phyloP scores from a whole-genome alignment of 2,797 vertebrate genomes.

The Argentina silus region DNA sequence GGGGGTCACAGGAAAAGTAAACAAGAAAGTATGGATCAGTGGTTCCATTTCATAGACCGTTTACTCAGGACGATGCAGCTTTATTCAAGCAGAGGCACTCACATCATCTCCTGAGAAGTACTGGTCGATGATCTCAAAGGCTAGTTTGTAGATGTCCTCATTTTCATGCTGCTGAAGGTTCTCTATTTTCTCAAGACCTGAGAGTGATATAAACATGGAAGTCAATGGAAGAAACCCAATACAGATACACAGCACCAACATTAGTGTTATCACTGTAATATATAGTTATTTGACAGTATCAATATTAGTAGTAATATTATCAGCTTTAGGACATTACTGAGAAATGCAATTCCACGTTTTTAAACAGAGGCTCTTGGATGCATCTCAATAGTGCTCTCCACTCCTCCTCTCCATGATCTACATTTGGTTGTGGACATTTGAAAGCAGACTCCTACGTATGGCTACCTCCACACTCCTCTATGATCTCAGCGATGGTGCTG shows the following conservation, averaged over 20 bases:
- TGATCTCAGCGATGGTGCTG: conserved; percentile 91
- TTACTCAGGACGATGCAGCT: too few relatives aligned
- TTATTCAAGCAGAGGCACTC: conserved; percentile 67
- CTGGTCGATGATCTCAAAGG: conserved; percentile 92
- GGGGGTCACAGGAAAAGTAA: conserved; percentile 26
- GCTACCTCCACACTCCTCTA: conserved; percentile 89
- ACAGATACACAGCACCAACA: neutral
- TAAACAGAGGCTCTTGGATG: too few relatives aligned
- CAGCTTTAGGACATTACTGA: too few relatives aligned
- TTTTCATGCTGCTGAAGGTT: conserved; percentile 91
- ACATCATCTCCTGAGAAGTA: conserved; percentile 93
- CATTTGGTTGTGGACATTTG: too few relatives aligned
- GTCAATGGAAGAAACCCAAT: neutral
- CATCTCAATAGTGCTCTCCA: too few relatives aligned
- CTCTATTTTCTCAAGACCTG: conserved; percentile 89
- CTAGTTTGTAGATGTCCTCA: conserved; percentile 92
- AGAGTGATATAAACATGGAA: neutral
- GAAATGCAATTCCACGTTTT: too few relatives aligned
- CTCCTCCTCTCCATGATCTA: too few relatives aligned
- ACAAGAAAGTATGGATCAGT: neutral
- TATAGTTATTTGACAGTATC: too few relatives aligned
- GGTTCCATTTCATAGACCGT: neutral
- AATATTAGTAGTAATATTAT: too few relatives aligned
- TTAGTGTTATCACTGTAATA: too few relatives aligned
- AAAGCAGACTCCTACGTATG: too few relatives aligned